A percentile compares a stretch with the other conserved stretches of the same genome.
Evolutionary conservation across 2,888 invertebrate species (phyloP).

Genomic region (Eupithecia insigniata): DNA sequence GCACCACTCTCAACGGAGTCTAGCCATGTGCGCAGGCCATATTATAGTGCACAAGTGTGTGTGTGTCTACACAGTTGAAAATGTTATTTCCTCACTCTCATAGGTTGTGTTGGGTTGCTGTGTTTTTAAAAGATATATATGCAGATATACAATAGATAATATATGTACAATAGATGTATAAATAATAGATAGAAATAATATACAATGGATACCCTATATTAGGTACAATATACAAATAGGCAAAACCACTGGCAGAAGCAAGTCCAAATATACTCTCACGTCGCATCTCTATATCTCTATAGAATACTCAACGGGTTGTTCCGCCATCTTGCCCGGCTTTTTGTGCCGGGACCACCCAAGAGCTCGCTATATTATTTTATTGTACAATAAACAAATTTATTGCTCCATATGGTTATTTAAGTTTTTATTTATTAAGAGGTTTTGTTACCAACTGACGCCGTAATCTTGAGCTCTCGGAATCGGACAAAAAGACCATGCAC

Average conservation of each 20-base stretch:
- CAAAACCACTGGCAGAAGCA: background rate
- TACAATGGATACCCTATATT: too few species aligned
- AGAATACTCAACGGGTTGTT: conserved; percentile 53
- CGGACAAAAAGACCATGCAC: conserved; percentile 26
- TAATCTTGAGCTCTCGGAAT: conserved; percentile 62
- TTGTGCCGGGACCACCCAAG: conserved; percentile 80
- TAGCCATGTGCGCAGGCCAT: background rate
- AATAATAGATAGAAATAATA: too few species aligned
- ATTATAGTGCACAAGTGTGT: background rate
- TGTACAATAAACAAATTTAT: conserved; percentile 84
- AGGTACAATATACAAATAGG: background rate
- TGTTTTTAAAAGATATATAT: background rate
- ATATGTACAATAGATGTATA: too few species aligned
- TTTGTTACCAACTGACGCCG: conserved; percentile 71
- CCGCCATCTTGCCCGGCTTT: conserved; percentile 70
- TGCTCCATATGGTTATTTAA: conserved; percentile 82
- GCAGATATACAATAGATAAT: too few species aligned
- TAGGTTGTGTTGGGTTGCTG: background rate
- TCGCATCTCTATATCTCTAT: conserved; percentile 58
- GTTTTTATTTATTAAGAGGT: conserved; percentile 80
- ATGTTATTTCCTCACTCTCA: background rate
- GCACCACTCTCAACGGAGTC: too few species aligned
- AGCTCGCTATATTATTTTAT: conserved; percentile 81
- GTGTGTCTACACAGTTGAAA: background rate
- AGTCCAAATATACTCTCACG: conserved; percentile 37